These are phyloP conservation scores for Excalfactoria chinensis DNA, from an alignment of 2,113 vertebrate species.

Conservation along the genomic window DNA sequence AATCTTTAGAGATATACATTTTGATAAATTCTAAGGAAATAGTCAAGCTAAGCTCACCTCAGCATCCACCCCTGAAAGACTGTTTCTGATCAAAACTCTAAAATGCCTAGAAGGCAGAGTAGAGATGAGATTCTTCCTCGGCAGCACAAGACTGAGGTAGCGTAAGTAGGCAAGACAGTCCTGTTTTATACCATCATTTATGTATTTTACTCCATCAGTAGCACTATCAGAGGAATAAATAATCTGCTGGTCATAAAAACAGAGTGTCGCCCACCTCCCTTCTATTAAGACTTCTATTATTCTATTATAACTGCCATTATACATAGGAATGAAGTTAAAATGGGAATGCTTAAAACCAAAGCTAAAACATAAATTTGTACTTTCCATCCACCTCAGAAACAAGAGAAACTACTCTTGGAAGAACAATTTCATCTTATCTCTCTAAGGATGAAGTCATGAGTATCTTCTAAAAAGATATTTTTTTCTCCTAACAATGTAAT, in stretches of 20 bases:
- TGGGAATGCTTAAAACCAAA: not conserved
- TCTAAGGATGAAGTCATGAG: not conserved
- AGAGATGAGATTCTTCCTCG: not conserved
- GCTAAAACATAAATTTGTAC: not conserved
- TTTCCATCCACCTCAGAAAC: not conserved
- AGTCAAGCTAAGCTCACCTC: not conserved
- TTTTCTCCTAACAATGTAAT: conserved; percentile 15
- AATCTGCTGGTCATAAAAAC: not conserved
- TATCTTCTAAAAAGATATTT: not conserved
- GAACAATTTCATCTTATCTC: not conserved
- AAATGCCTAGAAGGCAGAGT: not conserved
- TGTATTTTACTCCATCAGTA: not conserved
- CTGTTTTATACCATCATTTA: not conserved
- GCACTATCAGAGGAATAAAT: not conserved
- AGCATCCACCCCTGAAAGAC: not conserved
- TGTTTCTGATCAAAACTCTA: not conserved
- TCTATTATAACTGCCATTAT: not conserved
- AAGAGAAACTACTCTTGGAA: not conserved
- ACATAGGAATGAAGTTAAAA: not conserved
- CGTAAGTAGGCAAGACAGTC: not conserved
- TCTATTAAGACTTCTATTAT: not conserved
- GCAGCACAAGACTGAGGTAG: not conserved
- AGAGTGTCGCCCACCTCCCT: not conserved
- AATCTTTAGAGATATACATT: not conserved
- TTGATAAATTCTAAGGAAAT: not conserved